phyloP scores from a whole-genome alignment of 1,140 invertebrate species.

The Apis cerana region DNA sequence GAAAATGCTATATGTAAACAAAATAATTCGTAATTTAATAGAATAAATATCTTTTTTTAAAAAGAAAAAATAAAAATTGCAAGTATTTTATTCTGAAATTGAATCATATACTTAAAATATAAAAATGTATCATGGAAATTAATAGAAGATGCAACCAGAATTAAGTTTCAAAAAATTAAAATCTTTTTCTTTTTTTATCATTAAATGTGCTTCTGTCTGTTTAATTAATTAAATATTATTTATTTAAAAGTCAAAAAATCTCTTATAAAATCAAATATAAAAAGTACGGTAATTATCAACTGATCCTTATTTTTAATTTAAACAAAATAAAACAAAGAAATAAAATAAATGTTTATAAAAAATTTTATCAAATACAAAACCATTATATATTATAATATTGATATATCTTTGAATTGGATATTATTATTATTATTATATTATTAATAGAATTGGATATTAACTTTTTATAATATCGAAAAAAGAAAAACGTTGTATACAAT shows the following conservation, averaged over 20 bases:
- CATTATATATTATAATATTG: not conserved
- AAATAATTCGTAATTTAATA: not conserved
- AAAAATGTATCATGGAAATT: not conserved
- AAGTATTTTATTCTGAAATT: not conserved
- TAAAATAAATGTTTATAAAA: not conserved
- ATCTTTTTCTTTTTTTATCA: not conserved
- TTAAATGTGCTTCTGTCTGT: not conserved
- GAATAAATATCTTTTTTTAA: not conserved
- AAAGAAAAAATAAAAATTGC: constrained; percentile 6
- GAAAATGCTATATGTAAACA: not conserved
- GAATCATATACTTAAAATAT: not conserved
- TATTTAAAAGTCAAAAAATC: constrained; percentile 48
- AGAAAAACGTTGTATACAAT: not conserved
- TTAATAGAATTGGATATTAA: not conserved
- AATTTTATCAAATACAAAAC: not conserved
- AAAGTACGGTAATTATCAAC: constrained; percentile 54
- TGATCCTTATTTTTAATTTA: constrained; percentile 38
- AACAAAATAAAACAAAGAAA: not conserved
- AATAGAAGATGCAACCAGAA: constrained; percentile 47
- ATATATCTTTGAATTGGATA: not conserved
- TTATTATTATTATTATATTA: too few species aligned
- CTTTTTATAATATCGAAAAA: not conserved
- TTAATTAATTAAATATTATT: constrained; percentile 51
- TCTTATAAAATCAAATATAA: constrained; percentile 19
- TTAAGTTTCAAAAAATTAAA: not conserved